phyloP scores from a whole-genome alignment of 1,140 invertebrate genomes.

The Trypoxylus dichotomus region DNA sequence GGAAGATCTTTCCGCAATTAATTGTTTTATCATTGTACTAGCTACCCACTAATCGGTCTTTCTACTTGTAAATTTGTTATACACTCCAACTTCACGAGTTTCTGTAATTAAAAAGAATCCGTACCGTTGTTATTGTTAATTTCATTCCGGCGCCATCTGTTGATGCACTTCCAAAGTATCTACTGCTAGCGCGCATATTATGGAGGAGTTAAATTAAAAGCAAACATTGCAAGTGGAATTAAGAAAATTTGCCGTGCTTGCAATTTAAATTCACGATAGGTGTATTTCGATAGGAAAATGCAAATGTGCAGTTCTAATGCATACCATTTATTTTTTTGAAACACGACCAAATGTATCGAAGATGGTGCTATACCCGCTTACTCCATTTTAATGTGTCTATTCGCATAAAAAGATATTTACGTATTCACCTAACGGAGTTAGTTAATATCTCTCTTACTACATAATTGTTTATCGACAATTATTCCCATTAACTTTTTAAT shows the following conservation, averaged over 20 bases:
- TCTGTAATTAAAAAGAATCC: conserved; percentile 18
- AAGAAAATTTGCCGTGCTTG: conserved; percentile 12
- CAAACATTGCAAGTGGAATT: conserved; percentile 15
- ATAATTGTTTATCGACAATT: too few relatives aligned
- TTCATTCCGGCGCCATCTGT: not conserved
- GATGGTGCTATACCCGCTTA: not conserved
- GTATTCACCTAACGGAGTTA: not conserved
- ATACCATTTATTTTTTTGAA: not conserved
- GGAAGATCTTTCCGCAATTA: not conserved
- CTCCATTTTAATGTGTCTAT: not conserved
- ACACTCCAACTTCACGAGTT: not conserved
- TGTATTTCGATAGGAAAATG: conserved; percentile 5
- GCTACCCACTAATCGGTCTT: not conserved
- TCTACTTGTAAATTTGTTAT: not conserved
- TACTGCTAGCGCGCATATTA: not conserved
- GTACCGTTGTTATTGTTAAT: not conserved
- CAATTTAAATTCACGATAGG: conserved; percentile 16
- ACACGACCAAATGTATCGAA: not conserved
- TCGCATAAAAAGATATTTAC: not conserved
- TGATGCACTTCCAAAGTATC: not conserved
- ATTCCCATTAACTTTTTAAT: too few relatives aligned
- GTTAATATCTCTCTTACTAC: too few relatives aligned
- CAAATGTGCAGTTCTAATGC: not conserved
- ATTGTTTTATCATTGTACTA: not conserved
- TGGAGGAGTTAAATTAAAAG: conserved; percentile 16